Percentiles rank a stretch among this genome's conserved stretches.
These are phyloP conservation scores for Melanotaenia boesemani DNA, from an alignment of 2,797 vertebrate genomes.

Conservation along the genomic window DNA sequence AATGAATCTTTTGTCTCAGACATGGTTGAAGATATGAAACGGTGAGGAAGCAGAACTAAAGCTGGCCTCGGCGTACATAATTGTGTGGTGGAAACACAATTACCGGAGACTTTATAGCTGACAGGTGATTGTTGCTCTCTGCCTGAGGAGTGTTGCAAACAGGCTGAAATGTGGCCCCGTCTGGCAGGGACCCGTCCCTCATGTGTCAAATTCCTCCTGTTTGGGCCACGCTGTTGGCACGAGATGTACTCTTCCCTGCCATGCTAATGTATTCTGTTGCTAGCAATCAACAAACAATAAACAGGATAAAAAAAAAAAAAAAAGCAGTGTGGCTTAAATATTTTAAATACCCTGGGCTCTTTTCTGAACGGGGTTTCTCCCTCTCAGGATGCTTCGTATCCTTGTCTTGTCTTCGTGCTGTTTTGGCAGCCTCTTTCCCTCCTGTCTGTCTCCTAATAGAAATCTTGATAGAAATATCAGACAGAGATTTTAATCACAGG, in stretches of 20 bases:
- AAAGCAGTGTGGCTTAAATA: conserved; percentile 77
- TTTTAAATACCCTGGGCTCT: conserved; percentile 77
- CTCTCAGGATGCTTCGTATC: conserved; percentile 65
- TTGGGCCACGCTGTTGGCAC: conserved; percentile 43
- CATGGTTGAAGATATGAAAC: conserved; percentile 71
- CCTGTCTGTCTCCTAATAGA: conserved; percentile 90
- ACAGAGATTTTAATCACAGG: conserved; percentile 97
- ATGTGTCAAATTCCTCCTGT: conserved; percentile 53
- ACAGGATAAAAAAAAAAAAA: conserved; percentile 45
- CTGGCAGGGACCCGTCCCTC: conserved; percentile 59
- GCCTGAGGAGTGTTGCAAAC: conserved; percentile 62
- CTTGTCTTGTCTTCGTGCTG: conserved; percentile 79
- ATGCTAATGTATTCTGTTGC: conserved; percentile 67
- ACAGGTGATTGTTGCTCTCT: conserved; percentile 61
- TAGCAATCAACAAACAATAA: conserved; percentile 76
- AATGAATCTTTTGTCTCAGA: conserved; percentile 81
- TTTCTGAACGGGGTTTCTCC: conserved; percentile 66
- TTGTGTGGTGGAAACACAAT: conserved; percentile 63
- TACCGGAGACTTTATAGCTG: conserved; percentile 62
- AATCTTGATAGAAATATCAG: conserved; percentile 97
- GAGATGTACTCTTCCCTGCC: conserved; percentile 55
- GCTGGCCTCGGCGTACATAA: conserved; percentile 42
- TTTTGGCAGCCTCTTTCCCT: conserved; percentile 84
- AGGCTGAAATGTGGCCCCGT: conserved; percentile 56
- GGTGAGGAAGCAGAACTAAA: conserved; percentile 49